Evolutionary conservation across 2,888 invertebrate species (phyloP), one percentile per base, ranked within the genome.

Genomic region (Drosophila mercatorum): DNA sequence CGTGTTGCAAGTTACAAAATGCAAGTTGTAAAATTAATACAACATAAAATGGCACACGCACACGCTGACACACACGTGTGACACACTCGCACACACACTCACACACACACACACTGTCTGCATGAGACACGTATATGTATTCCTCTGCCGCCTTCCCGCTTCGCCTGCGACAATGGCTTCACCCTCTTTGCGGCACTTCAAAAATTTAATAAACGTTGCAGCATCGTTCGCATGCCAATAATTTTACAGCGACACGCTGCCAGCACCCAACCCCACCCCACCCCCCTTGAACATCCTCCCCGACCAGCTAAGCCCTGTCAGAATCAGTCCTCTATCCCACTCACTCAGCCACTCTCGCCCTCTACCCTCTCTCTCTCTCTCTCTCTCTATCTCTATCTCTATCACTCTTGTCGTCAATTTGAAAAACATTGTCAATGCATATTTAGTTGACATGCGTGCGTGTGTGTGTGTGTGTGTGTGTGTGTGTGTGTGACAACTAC

Each of bases 151-250:
- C 65, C 49, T 58, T 46, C 36, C 64, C 36, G 53, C 65, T 46
- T 55, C 46, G 31, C 64, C 46, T 47, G 52, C 47, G 59, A 28
- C 57, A 57, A 53, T 53, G 44, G 28, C 47, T 49, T 49, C 63
- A 51, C 71, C 75, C 63, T 55, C 28, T 68, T 66, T 71, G 77
- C 66, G 88, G 80, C 84, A 84, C 89, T 89, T 89, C 65, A 87
- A 84, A 84, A 89, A 84, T 89, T 84, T 89, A 84, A 84, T 84
- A 89, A 89, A 89, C 89, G 88, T 77, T 83, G 81, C 89, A 75
- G 89, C 89, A 81, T 83, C 89, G 87, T 77, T 87, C 77, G 89
- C 84, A 89, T 89, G 84, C 89, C 84, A 84, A 84, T 84, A 84
- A 84, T 89, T 89, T 87, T 46, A 72, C 73, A 78, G 51, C 66